These are phyloP conservation scores for Argopecten irradians DNA, from an alignment of 1,140 invertebrate species.

Conservation along the genomic window DNA sequence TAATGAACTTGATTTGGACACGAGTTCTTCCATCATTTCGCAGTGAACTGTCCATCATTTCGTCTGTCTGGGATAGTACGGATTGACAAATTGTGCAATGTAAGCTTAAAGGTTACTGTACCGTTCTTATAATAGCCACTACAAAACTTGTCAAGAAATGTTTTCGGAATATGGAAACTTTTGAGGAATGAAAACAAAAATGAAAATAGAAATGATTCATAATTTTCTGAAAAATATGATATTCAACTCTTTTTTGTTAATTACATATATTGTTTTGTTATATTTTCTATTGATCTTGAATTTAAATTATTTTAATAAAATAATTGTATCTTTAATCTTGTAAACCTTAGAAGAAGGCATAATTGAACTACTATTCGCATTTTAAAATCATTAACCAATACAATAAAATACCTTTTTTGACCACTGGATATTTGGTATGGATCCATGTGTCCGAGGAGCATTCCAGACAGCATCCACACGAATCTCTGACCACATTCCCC, in stretches of 20 bases:
- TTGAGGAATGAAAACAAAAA: too few species aligned
- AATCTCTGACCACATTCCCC: slow-evolving; percentile 61
- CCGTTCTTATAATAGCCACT: background rate
- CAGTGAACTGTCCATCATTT: background rate
- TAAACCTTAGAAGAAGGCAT: too few species aligned
- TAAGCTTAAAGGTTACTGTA: background rate
- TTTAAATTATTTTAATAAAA: too few species aligned
- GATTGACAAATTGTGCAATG: background rate
- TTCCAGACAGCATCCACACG: slow-evolving; percentile 63
- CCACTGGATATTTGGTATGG: slow-evolving; percentile 28
- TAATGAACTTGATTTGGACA: background rate
- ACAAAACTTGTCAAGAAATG: background rate
- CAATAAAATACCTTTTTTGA: slow-evolving; percentile 44
- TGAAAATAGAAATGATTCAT: too few species aligned
- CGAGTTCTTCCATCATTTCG: background rate
- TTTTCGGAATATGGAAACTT: too few species aligned
- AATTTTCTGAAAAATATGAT: too few species aligned
- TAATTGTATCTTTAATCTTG: too few species aligned
- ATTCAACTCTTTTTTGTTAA: too few species aligned
- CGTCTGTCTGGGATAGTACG: background rate
- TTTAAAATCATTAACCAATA: background rate
- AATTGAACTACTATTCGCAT: too few species aligned
- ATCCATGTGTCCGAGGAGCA: slow-evolving; percentile 58
- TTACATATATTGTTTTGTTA: too few species aligned
- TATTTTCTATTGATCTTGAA: too few species aligned